These are phyloP conservation scores for Gymnothorax javanicus DNA, from an alignment of 2,797 vertebrate species.

Conservation along the genomic window DNA sequence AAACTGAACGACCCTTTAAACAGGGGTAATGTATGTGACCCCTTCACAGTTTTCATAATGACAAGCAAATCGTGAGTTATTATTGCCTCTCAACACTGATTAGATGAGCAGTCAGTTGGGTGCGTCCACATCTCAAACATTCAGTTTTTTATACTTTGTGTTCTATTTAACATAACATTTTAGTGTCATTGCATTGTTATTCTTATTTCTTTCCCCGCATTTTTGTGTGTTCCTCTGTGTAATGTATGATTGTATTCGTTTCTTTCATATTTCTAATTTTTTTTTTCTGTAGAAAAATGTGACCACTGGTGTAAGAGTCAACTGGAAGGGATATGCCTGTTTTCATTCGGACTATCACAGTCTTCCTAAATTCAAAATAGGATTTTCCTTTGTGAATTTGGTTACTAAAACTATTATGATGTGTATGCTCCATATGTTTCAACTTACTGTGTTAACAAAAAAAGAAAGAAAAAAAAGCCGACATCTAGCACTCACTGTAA, in stretches of 20 bases:
- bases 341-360: background rate
- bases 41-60: conserved; percentile 12
- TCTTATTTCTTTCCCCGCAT: background rate
- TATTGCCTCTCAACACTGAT: conserved; percentile 19
- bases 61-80: conserved; percentile 8
- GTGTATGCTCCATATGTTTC: background rate
- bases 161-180: background rate
- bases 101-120: conserved; percentile 18
- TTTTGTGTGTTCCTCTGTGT: background rate
- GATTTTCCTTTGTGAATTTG: background rate
- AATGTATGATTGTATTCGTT: background rate
- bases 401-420: background rate
- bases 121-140: background rate
- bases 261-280: background rate
- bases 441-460: background rate
- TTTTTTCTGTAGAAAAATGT: background rate
- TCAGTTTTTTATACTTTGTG: background rate
- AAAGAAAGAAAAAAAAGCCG: background rate
- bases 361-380: background rate
- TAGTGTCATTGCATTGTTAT: background rate
- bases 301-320: background rate
- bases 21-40: conserved; percentile 7
- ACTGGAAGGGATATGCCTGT: background rate
- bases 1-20: conserved; percentile 8
- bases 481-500: background rate